Evolutionary conservation across 2,113 vertebrate genomes (phyloP).

Genomic region (Bufo bufo): DNA sequence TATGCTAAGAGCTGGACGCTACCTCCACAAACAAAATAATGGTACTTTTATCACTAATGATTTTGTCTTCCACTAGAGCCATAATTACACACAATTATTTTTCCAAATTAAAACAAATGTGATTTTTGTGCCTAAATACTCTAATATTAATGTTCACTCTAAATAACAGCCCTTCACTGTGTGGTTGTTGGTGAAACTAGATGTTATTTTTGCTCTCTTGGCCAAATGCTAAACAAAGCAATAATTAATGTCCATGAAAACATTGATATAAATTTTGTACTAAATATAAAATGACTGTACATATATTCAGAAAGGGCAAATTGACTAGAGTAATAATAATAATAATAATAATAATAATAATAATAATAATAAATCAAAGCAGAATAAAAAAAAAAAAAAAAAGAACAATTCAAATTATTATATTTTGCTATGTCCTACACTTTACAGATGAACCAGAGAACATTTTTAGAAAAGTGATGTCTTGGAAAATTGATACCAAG

Average conservation of each 20-base stretch:
- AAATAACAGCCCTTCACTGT: not conserved
- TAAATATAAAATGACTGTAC: not conserved
- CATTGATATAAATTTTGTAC: not conserved
- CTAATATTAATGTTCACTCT: slow-evolving; percentile 5
- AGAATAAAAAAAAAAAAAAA: not conserved
- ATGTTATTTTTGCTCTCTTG: not conserved
- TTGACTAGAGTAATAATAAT: not conserved
- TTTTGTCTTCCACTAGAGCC: slow-evolving; percentile 45
- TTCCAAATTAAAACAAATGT: slow-evolving; percentile 53
- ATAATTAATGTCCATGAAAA: not conserved
- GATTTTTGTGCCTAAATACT: slow-evolving; percentile 44
- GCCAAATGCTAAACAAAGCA: not conserved
- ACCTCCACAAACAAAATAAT: slow-evolving; percentile 55
- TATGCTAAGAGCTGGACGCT: slow-evolving; percentile 55
- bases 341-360: not conserved
- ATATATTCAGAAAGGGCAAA: not conserved
- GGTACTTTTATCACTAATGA: slow-evolving; percentile 57
- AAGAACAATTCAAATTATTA: not conserved
- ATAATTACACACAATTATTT: slow-evolving; percentile 55
- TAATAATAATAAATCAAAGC: not conserved
- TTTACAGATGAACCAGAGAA: too few species aligned
- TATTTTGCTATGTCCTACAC: not conserved
- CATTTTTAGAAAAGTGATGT: too few species aligned
- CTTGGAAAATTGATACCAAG: too few species aligned
- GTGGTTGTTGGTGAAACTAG: not conserved